phyloP scores from a whole-genome alignment of 53 echinoderm and acorn worm genomes.

The Echinometra lucunter region DNA sequence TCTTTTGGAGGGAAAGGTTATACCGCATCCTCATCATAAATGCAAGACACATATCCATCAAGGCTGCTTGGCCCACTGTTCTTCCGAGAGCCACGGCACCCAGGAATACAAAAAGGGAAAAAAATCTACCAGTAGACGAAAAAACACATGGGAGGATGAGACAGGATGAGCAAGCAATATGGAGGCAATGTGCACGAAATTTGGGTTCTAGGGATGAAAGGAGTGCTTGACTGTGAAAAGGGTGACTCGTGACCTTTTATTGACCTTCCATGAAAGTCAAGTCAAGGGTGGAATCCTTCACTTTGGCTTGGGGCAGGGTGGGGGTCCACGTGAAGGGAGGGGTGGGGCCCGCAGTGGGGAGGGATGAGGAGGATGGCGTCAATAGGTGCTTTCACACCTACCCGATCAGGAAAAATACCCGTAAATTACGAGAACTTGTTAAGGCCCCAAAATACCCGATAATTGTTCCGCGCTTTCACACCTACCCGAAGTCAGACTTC shows the following conservation, averaged over 20 bases:
- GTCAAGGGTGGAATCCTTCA: background rate
- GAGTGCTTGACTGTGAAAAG: background rate
- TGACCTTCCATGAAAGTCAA: background rate
- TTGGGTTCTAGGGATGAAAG: background rate
- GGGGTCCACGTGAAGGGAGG: background rate
- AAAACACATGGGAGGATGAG: background rate
- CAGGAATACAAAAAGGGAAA: background rate
- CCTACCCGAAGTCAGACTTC: no score
- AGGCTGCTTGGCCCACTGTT: background rate
- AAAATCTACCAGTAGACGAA: background rate
- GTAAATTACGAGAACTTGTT: no score
- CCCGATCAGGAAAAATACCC: no score
- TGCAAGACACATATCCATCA: constrained; percentile 31
- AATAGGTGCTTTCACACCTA: background rate
- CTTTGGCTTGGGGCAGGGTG: background rate
- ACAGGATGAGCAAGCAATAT: background rate
- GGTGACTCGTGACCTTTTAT: background rate
- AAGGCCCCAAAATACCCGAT: no score
- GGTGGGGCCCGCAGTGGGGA: no score
- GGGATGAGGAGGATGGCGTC: background rate
- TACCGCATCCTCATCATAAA: constrained; percentile 18
- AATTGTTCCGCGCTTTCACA: no score
- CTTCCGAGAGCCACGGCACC: background rate
- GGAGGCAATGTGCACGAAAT: background rate
- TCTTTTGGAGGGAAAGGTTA: background rate